These are phyloP conservation scores for Dicycla oo DNA, from an alignment of 2,888 invertebrate genomes.

Conservation along the genomic window DNA sequence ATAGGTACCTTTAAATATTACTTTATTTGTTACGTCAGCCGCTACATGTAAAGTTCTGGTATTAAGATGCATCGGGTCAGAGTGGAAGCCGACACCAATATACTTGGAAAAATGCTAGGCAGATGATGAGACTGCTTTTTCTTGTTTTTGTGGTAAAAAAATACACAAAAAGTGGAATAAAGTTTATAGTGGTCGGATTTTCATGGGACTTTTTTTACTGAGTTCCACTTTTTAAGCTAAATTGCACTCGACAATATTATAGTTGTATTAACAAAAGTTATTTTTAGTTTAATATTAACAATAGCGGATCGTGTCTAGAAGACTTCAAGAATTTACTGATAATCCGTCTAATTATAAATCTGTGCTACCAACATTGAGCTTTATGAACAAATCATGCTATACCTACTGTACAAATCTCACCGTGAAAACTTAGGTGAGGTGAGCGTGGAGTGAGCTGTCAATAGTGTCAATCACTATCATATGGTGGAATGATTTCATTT, in stretches of 20 bases:
- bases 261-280: background rate
- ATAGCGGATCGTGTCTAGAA: background rate
- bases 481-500: no score
- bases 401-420: no score
- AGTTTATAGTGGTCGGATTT: background rate
- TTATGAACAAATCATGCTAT: background rate
- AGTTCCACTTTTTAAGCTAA: background rate
- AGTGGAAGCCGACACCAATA: background rate
- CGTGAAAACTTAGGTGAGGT: no score
- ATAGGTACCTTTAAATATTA: background rate
- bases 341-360: background rate
- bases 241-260: background rate
- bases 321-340: background rate
- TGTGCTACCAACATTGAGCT: background rate
- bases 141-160: background rate
- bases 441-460: no score
- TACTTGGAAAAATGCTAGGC: background rate
- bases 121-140: background rate
- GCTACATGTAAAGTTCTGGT: background rate
- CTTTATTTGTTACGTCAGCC: background rate
- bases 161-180: background rate
- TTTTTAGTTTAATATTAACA: background rate
- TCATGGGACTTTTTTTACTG: background rate
- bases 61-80: background rate
- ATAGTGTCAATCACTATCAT: no score